Conservation (phyloP, 2,113 vertebrate species). For the Mixornis gularis region DNA sequence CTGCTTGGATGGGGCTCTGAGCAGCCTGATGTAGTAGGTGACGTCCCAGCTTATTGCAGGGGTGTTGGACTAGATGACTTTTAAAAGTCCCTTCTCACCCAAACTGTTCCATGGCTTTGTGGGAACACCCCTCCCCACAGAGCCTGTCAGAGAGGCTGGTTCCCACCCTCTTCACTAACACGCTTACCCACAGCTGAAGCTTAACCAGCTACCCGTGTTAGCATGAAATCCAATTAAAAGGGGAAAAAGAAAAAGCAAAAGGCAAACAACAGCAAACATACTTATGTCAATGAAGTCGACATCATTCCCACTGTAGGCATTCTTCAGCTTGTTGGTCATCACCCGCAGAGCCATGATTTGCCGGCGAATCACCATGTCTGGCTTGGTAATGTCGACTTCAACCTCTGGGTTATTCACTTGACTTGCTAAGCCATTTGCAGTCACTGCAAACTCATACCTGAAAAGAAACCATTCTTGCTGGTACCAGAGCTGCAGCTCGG, state of each 20-base stretch:
- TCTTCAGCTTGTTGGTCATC: slow-evolving; percentile 92
- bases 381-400: slow-evolving; percentile 90
- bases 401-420: slow-evolving; percentile 94
- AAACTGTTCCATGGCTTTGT: neutral
- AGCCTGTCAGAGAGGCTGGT: accelerated
- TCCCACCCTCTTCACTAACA: neutral
- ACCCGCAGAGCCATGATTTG: slow-evolving; percentile 88
- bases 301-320: slow-evolving; percentile 88
- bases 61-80: neutral
- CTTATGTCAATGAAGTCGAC: slow-evolving; percentile 82
- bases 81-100: neutral
- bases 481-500: neutral
- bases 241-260: neutral
- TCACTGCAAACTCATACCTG: slow-evolving; percentile 90
- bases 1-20: neutral
- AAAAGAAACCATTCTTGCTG: neutral
- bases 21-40: neutral
- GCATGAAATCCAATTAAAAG: neutral
- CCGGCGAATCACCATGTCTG: slow-evolving; percentile 85
- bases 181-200: neutral
- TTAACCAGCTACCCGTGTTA: neutral
- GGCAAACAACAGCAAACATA: slow-evolving; percentile 56
- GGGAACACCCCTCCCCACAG: neutral
- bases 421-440: slow-evolving; percentile 89
- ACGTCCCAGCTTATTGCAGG: neutral